phyloP scores from a whole-genome alignment of 2,888 invertebrate genomes.

The Lithophane semibrunnea region DNA sequence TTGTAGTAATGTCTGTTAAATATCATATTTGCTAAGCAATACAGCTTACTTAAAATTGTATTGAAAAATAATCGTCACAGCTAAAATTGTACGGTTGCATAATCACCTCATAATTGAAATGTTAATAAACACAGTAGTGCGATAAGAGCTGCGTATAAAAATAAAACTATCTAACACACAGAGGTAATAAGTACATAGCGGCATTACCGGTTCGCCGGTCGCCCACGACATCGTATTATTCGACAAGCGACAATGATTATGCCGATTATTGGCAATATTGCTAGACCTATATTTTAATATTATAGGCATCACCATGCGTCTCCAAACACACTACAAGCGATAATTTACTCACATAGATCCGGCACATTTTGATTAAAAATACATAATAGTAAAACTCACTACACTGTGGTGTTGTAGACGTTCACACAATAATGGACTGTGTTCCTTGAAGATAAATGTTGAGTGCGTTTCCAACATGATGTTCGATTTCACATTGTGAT shows the following conservation, averaged over 20 bases:
- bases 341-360: slow-evolving; percentile 87
- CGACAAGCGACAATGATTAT: slow-evolving; percentile 83
- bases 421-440: slow-evolving; percentile 53
- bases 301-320: slow-evolving; percentile 86
- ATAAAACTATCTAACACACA: slow-evolving; percentile 83
- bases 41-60: slow-evolving; percentile 1
- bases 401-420: slow-evolving; percentile 55
- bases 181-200: slow-evolving; percentile 80
- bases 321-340: slow-evolving; percentile 88
- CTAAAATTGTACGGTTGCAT: slow-evolving; percentile 4
- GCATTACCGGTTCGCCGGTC: slow-evolving; percentile 75
- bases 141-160: slow-evolving; percentile 75
- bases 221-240: slow-evolving; percentile 78
- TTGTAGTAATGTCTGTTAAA: neutral
- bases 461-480: slow-evolving; percentile 44
- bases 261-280: slow-evolving; percentile 78
- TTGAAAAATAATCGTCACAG: slow-evolving; percentile 1
- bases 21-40: neutral
- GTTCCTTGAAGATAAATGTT: slow-evolving; percentile 39
- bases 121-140: slow-evolving; percentile 75
- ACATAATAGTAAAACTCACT: slow-evolving; percentile 64
- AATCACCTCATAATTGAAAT: neutral
- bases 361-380: slow-evolving; percentile 80
- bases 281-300: slow-evolving; percentile 77
- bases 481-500: slow-evolving; percentile 34